Evolutionary conservation across 2,113 vertebrate genomes (phyloP), one percentile per base, ranked within the genome.

Genomic region (Corythaeola cristata): DNA sequence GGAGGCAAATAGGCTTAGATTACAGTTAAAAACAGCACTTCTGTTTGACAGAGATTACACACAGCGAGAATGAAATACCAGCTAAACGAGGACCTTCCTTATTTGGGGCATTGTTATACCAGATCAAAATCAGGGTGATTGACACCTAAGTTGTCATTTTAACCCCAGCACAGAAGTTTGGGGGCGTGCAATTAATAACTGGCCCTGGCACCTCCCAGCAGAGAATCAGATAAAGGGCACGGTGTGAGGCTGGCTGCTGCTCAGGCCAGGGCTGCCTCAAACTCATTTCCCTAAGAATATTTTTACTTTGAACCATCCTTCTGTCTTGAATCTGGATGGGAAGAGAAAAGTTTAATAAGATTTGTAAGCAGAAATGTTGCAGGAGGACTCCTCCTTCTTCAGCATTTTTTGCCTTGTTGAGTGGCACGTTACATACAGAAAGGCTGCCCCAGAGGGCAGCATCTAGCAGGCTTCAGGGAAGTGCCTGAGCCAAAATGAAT

Each of bases 21-120:
- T 96, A 81, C 83, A 93, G 90, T 19, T 75, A 27, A 82, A 94
- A 97, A 52, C 5, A 1, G 83, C 80, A 62, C 72, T 97, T 95
- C 96, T 97, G 96, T 94, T 97, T 44, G 45, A 60, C 23, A 1
- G 90, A 97, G 96, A 97, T 95, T 96, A 96, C 92, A 75, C 52
- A 60, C 9, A 82, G 79, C 0, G 4, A 92, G 90, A 93, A 86
- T 39, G 93, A 87, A 86, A 95, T 81, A 59, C 3, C 90, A 85
- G 83, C 80, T 79, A 78, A 94, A 92, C 49, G 0, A 17, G 22
- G 66, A 75, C 66, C 87, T 81, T 78, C 69, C 52, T 81, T 53
- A 93, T 81, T 59, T 7, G 0, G 64, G 92, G 86, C 90, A 41
- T 23, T 92, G 93, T 92, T 92, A n/a, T 5, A 81, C 17, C 79